Evolutionary conservation across 2,888 invertebrate genomes (phyloP), one percentile per base, ranked within the genome.

Genomic region (Cheiracanthium punctorium): DNA sequence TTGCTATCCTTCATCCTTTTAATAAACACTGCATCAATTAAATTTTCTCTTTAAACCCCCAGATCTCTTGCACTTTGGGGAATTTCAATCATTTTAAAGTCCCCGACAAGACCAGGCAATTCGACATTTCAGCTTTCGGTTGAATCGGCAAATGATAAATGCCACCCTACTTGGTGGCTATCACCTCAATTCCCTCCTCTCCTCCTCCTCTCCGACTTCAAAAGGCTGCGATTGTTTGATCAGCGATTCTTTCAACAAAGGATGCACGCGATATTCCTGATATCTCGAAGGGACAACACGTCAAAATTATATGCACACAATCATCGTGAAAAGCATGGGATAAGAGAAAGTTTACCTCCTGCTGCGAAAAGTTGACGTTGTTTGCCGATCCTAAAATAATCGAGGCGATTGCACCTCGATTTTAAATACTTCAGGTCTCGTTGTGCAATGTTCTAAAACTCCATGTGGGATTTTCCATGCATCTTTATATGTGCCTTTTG

Each of bases 321-420:
- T 58, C 58, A 24, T 5, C 2, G 58, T 24, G 58, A 58, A 17
- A 12, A 58, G 58, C 20, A 58, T 1, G 24, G 77, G 84, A 77
- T 77, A 77, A 73, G 67, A 79, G n/a, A 32, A 30, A 30, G 32
- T 70, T 2, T 82, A 84, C 84, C 84, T 73, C 84, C 84, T 77
- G 84, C 84, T 33, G 84, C 65, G 84, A 30, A 77, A 30, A 58
- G 24, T 48, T 17, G 17, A 48, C 43, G 17, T 48, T 48, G 43
- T 48, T 58, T 58, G 58, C 17, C 24, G 58, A 5, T 58, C 17
- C 4, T 1, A 24, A 58, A 24, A 58, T 58, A 58, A 58, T 58
- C 58, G 58, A 12, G 0, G 24, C 2, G 24, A 58, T 58, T 58
- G 58, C 58, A 24, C 5, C 58, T 24, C 24, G 24, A 20, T 24